Conservation (phyloP, 2,113 vertebrate species). For the Amphiprion ocellaris region DNA sequence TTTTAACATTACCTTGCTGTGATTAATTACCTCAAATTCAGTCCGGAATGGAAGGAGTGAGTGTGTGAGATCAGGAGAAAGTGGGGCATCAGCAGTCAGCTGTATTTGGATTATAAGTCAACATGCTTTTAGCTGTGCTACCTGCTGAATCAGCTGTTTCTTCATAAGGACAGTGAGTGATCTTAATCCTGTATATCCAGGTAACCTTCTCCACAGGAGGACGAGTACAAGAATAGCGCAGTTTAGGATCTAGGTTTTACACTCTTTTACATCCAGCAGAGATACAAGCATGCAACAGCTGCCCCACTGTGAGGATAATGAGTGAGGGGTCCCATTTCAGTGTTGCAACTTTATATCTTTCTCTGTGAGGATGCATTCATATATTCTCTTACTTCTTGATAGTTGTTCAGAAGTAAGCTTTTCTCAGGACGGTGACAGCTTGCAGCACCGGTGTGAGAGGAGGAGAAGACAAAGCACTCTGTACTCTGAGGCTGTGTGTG, state of each 20-base stretch:
- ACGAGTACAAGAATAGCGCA: constrained; percentile 12
- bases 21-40: constrained; percentile 56
- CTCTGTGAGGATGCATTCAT: constrained; percentile 16
- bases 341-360: constrained; percentile 40
- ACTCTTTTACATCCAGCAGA: neutral
- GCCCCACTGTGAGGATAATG: neutral
- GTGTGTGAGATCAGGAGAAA: constrained; percentile 56
- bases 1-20: constrained; percentile 40
- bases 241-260: constrained; percentile 22
- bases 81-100: constrained; percentile 68
- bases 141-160: constrained; percentile 76
- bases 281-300: constrained; percentile 1
- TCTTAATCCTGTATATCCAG: constrained; percentile 72
- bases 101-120: constrained; percentile 73
- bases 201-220: constrained; percentile 68
- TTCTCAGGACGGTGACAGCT: constrained; percentile 73
- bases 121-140: constrained; percentile 63
- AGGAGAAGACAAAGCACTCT: constrained; percentile 76
- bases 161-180: constrained; percentile 66
- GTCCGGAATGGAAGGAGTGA: constrained; percentile 28
- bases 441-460: constrained; percentile 65
- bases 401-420: constrained; percentile 69
- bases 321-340: constrained; percentile 11
- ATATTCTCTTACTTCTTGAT: constrained; percentile 44
- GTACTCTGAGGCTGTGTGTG: constrained; percentile 72